Conservation (phyloP, 2,797 vertebrate species). For the Falco berigora region DNA sequence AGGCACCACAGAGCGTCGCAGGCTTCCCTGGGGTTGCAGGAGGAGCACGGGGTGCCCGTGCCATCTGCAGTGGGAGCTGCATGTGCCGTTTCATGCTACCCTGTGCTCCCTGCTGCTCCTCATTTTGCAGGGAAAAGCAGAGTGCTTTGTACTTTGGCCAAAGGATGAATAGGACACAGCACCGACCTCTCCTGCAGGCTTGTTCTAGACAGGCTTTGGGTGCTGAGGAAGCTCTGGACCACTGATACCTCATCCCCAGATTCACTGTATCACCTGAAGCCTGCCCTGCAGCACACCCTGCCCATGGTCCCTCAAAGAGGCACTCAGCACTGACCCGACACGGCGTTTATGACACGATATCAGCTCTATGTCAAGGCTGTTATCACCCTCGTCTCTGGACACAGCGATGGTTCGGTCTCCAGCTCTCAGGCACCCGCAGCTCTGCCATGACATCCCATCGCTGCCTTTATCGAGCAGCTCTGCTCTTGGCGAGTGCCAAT, state of each 20-base stretch:
- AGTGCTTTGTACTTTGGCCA: neutral
- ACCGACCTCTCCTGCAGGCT: neutral
- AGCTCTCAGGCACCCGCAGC: neutral
- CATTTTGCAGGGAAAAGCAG: neutral
- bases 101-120: neutral
- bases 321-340: neutral
- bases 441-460: neutral
- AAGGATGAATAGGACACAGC: neutral
- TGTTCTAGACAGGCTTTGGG: neutral
- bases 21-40: neutral
- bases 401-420: neutral
- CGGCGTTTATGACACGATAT: neutral
- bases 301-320: neutral
- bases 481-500: neutral
- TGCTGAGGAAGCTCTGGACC: neutral
- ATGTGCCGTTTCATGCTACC: neutral
- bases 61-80: too few relatives aligned
- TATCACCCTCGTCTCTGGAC: neutral
- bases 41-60: rapidly evolving
- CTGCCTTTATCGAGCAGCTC: neutral
- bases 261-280: neutral
- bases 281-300: neutral
- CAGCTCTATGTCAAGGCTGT: neutral
- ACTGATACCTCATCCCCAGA: neutral
- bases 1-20: neutral